phyloP scores from a whole-genome alignment of 2,113 vertebrate species.

The Brienomyrus longianalis region DNA sequence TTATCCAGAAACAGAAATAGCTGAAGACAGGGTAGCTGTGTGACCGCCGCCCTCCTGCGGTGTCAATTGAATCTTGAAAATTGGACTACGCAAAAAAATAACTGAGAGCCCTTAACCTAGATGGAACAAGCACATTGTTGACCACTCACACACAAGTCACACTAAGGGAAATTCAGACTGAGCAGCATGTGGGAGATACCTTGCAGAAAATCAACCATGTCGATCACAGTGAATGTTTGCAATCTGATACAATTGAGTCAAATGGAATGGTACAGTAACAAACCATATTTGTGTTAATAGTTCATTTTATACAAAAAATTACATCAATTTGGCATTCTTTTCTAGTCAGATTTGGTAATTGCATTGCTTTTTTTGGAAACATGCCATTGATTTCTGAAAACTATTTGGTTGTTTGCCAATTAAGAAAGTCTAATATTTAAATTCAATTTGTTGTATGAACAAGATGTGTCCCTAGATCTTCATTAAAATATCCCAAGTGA shows the following conservation, averaged over 20 bases:
- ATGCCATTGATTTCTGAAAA: not conserved
- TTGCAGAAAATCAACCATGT: not conserved
- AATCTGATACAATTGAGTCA: not conserved
- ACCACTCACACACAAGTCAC: not conserved
- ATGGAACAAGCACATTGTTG: not conserved
- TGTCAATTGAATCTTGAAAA: not conserved
- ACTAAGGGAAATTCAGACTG: not conserved
- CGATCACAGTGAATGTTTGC: not conserved
- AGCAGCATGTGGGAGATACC: not conserved
- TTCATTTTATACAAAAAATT: not conserved
- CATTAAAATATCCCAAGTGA: not conserved
- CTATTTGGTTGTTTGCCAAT: not conserved
- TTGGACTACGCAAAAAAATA: not conserved
- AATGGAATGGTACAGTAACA: not conserved
- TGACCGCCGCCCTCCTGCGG: not conserved
- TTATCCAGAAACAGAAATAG: not conserved
- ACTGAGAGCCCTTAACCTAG: not conserved
- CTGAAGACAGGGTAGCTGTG: not conserved
- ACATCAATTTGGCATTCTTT: not conserved
- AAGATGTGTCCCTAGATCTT: not conserved
- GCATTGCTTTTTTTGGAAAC: not conserved
- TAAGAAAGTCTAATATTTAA: not conserved
- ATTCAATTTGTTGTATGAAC: not conserved
- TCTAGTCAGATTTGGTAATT: not conserved
- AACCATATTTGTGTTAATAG: not conserved